phyloP scores from a whole-genome alignment of 2,888 invertebrate species.

The Acleris sparsana region DNA sequence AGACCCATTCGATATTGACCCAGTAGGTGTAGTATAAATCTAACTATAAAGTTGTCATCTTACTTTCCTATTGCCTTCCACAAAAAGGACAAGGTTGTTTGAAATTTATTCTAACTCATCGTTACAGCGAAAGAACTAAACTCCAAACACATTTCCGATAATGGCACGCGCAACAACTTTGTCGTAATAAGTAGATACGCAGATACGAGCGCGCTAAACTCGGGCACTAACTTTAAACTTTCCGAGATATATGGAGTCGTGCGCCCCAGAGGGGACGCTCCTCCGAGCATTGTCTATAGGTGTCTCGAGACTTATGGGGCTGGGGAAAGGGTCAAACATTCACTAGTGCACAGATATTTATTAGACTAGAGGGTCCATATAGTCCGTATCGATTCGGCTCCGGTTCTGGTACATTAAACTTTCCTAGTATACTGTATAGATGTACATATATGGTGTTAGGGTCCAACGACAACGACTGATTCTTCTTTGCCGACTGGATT shows the following conservation, averaged over 20 bases:
- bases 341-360: conserved; percentile 31
- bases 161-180: conserved; percentile 31
- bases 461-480: not conserved
- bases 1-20: too few species aligned
- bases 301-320: conserved; percentile 19
- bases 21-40: too few species aligned
- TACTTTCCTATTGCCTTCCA: not conserved
- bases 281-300: conserved; percentile 33
- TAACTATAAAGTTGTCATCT: not conserved
- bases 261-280: conserved; percentile 26
- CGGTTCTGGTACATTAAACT: conserved; percentile 14
- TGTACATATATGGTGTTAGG: not conserved
- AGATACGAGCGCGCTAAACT: conserved; percentile 31
- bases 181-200: conserved; percentile 33
- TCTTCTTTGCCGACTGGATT: too few species aligned
- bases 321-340: conserved; percentile 27
- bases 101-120: conserved; percentile 9
- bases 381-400: conserved; percentile 7
- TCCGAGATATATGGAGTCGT: conserved; percentile 32
- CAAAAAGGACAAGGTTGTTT: not conserved
- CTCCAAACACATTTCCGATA: conserved; percentile 27
- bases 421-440: not conserved
- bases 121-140: conserved; percentile 23
- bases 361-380: conserved; percentile 13
- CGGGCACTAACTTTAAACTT: conserved; percentile 36